Base-by-base conservation (phyloP, 1,140 invertebrate species). In the Tribolium castaneum region DNA sequence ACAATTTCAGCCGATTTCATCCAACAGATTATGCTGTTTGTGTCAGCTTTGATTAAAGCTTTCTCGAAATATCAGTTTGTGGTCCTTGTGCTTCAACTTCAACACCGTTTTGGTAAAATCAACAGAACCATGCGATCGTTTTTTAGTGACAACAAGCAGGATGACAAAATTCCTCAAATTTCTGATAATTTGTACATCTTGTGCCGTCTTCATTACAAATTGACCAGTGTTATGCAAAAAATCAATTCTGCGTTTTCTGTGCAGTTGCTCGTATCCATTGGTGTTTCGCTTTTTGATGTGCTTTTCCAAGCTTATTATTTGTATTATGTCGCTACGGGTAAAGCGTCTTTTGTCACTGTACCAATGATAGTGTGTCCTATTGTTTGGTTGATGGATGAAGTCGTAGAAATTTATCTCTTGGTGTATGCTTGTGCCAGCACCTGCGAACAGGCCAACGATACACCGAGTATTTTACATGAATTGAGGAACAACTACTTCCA, bases 361-460 rank as follows among this genome's bases (percentile, higher is more conserved):
- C 6, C 12, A 12, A 62, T 62, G 52, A 10, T 75, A 56, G 14
- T 62, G 16, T 13, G 25, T 45, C 52, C 74, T n/a, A n/a, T 75
- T 7, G 49, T 56, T n/a, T 75, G 74, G 74, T 22, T 75, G 13
- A 12, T 75, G 9, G 74, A 75, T 49, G 74, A 75, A 59, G 39
- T 19, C 9, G 35, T 75, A 3, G 74, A 75, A 12, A 49, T 75
- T 16, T 75, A 59, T 12, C 45, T 59, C 16, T 66, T 75, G 54
- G 74, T 75, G 62, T 12, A 59, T 50, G 51, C 54, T 12, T 75
- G 74, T 22, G 52, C 74, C 13, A 75, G 51, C 54, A 59, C 74
- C 3, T 39, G 74, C 35, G 74, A 75, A 7, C 34, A 79, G 59
- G 78, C 78, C 2, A 79, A 79, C 25, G 62, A 75, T 49, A 76